Conservation (phyloP, 2,113 vertebrate species). For the Boulengeromyrus knoepffleri region DNA sequence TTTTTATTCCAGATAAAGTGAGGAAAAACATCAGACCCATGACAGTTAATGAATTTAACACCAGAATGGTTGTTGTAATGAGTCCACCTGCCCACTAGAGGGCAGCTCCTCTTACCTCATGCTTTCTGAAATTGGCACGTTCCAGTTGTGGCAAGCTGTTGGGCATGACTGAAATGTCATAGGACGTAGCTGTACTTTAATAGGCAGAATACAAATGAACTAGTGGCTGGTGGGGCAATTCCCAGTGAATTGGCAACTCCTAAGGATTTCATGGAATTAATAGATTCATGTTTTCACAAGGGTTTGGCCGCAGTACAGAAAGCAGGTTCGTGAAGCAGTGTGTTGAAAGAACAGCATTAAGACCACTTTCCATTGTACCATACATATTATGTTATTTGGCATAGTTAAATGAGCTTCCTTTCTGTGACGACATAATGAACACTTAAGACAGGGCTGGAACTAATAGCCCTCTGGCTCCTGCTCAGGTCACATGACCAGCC, state of each 20-base stretch:
- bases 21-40: not conserved
- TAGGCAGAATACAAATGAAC: not conserved
- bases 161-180: not conserved
- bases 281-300: not conserved
- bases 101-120: not conserved
- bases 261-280: not conserved
- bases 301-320: not conserved
- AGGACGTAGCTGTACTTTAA: not conserved
- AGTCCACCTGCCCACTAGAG: not conserved
- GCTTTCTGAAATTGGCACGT: not conserved
- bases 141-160: not conserved
- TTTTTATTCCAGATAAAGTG: not conserved
- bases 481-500: not conserved
- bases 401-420: not conserved
- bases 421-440: not conserved
- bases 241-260: not conserved
- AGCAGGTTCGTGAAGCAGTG: not conserved
- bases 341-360: not conserved
- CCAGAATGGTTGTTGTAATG: not conserved
- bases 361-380: not conserved
- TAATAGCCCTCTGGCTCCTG: not conserved
- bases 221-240: not conserved
- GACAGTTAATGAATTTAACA: not conserved
- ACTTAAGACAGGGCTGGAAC: not conserved
- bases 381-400: not conserved